phyloP scores from a whole-genome alignment of 2,113 vertebrate species.

The Philantomba maxwellii region DNA sequence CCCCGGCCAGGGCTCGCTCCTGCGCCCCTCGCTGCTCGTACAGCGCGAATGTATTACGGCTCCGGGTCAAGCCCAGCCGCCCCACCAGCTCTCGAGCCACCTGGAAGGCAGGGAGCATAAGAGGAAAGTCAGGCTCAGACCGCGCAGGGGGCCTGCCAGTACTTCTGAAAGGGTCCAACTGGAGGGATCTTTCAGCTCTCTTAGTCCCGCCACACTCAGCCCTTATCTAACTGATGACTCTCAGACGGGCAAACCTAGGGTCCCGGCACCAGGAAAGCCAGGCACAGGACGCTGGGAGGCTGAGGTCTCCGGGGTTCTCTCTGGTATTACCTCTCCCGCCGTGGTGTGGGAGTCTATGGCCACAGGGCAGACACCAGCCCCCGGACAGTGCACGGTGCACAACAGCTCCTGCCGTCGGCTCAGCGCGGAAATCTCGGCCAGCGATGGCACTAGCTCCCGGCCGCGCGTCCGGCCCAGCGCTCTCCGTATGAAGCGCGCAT shows the following conservation, averaged over 20 bases:
- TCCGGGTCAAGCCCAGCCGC: conserved; percentile 89
- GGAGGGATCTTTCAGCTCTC: neutral
- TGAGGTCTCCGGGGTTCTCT: neutral
- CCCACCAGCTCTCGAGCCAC: conserved; percentile 89
- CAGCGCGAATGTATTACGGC: conserved; percentile 91
- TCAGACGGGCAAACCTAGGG: neutral
- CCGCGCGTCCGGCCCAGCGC: conserved; percentile 89
- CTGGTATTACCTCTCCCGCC: conserved; percentile 87
- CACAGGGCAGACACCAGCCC: conserved; percentile 86
- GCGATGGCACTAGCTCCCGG: conserved; percentile 91
- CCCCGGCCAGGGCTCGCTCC: conserved; percentile 87
- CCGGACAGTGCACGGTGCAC: conserved; percentile 90
- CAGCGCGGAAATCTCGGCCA: conserved; percentile 93
- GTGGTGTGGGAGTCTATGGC: conserved; percentile 95
- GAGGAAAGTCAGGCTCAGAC: neutral
- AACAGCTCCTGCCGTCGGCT: conserved; percentile 89
- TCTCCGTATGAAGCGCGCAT: conserved; percentile 90
- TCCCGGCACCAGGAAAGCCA: neutral
- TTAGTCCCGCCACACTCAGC: neutral
- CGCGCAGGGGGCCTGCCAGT: neutral
- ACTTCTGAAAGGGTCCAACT: neutral
- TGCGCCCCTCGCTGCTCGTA: conserved; percentile 88
- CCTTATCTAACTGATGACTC: neutral
- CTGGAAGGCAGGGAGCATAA: conserved; percentile 74
- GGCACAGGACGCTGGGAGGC: neutral